Evolutionary conservation across 2,797 vertebrate species (phyloP), one percentile per base, ranked within the genome.

Genomic region (Malurus splendens): DNA sequence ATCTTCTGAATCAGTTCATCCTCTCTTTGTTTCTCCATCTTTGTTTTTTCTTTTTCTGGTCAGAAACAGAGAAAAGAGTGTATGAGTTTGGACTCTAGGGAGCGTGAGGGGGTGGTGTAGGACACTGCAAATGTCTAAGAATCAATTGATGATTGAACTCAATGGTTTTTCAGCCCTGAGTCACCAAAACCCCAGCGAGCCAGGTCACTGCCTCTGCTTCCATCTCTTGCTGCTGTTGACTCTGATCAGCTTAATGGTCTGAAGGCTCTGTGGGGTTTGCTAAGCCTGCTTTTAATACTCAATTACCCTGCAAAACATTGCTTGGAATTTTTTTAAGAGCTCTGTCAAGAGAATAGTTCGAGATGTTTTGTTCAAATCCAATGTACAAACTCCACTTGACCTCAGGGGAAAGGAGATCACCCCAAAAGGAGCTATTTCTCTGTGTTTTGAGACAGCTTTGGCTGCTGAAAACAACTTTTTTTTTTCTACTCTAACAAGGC

Each of bases 1-100:
- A 99, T 99, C 97, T 99, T 99, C 96, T 98, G 98, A 94, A 99
- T 99, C 67, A 99, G 92, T 86, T 99, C 98, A 42, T 99, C 99
- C 70, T 99, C 99, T 85, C 96, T 96, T 96, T 99, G 98, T 90
- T 96, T 98, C 90, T 99, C 98, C 86, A 98, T 97, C 94, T 98
- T 98, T 23, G 87, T 98, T 95, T 99, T 99, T 25, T 98, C 98
- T 96, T 98, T 98, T 90, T 99, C 99, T 99, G 96, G 19, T 62
- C 59, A 82, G 82, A 93, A 88, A 77, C 67, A 94, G 56, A 87
- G 39, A 55, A 23, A 32, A 70, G 25, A 82, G 27, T 22, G 12
- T 18, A 28, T 82, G 42, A 44, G 42, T 83, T 32, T 30, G 22
- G 38, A 14, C 64, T 76, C 50, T 36, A 42, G 27, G 56, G 67